Evolutionary conservation across 2,888 invertebrate species (phyloP), one percentile per base, ranked within the genome.

Genomic region (Clanis bilineata): DNA sequence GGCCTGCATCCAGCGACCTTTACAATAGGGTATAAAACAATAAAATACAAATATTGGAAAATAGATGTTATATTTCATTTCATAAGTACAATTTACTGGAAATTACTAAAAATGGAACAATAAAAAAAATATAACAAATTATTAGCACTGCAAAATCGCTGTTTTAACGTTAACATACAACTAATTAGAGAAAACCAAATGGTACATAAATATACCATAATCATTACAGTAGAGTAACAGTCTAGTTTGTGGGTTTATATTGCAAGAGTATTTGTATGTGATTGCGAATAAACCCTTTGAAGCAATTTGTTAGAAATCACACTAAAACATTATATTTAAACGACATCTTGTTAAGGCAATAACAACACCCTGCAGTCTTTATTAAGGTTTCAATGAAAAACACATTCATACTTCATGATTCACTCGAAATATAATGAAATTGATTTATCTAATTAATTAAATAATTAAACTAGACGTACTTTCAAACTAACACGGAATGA

Each of bases 41-140:
- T 70, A 71, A 79, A 77, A 76, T 62, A 57, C 39, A 56, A 64
- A 43, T 71, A 73, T 79, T 81, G 18, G 72, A 87, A 89, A 89
- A 88, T 89, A 88, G 83, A 80, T 77, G 70, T 84, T 86, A 83
- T 87, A 88, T 83, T 87, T 84, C 76, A 83, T 83, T 82, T 83
- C 76, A 83, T 86, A 89, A 85, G 88, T 88, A 87, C 85, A 84
- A 74, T 79, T 79, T 76, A 84, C 74, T 80, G 81, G 81, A 82
- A 73, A 73, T 78, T 68, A 74, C 69, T 78, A 67, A 80, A 79
- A 80, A 74, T 68, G 68, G 74, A 78, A 83, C 79, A 77, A 76
- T 83, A 83, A 66, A 84, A n/a, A 85, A 79, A 83, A 82, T 80
- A 86, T 80, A 86, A 86, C 82, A 84, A 83, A 83, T 44, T 32